Base-by-base conservation (phyloP, 2,888 invertebrate species). In the Chrysina gloriosa region DNA sequence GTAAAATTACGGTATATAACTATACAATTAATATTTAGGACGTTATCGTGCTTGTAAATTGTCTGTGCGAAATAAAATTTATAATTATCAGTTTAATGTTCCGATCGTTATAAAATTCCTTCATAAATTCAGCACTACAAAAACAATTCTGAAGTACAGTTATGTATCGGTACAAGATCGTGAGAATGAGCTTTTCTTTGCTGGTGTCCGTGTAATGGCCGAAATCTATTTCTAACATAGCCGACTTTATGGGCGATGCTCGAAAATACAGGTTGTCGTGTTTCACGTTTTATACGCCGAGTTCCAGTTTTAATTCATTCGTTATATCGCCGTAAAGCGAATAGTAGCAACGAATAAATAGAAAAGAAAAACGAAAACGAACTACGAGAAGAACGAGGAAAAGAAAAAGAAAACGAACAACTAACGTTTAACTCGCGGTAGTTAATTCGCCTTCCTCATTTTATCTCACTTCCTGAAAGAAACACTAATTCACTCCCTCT, bases 251-350 rank as follows among this genome's bases (percentile, higher is more conserved):
- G 50, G 19, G 2, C 19, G 45, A 21, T 21, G 45, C 9, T 45
- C 45, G 21, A 21, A 19, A 45, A 19, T 19, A 7, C 45, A 45
- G 45, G 45, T 19, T 27, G 27, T 25, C 27, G 50, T 25, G 27
- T 50, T 27, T 27, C 27, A 14, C 50, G 27, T 25, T 50, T 50
- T 50, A 27, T 50, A 50, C 29, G 14, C 29, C 25, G 2, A 21
- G 52, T 31, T 31, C 19, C 19, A 31, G 9, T 39, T 58, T 58
- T 14, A 58, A 39, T 58, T 42, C 39, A 42, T 58, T 42, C 7
- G 25, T 2, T 16, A 58, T 14, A 58, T 31, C 31, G 31, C 3
- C 9, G 29, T 11, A 31, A 16, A 29, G 29, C 16, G 45, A 45
- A 52, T 11, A 16, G 31, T 19, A 3, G 11, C 25, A 14, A 39